Evolutionary conservation across 2,888 invertebrate genomes (phyloP), one percentile per base, ranked within the genome.

Genomic region (Matsumyia berberina): DNA sequence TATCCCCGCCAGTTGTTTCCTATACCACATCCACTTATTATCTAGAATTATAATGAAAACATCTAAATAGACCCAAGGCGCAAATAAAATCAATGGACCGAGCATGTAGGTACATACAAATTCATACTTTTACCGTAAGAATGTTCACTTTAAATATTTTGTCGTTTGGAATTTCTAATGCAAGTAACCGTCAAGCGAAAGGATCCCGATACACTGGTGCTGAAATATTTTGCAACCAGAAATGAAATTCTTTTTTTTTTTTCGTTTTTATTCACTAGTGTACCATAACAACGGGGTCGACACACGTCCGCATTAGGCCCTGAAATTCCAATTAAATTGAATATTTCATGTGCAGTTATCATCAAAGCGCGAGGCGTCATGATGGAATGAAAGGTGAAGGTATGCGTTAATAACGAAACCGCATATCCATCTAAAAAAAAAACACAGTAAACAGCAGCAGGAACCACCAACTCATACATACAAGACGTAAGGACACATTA

Each of bases 271-370:
- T 53, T 11, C 79, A 42, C 80, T 15, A 49, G 80, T 70, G 80
- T 60, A 53, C 24, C 70, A 76, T 80, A 80, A 79, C 37, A 67
- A 53, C 33, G 12, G 35, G 44, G 31, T 39, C 49, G 8, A 49
- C 39, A 3, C 33, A n/a, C 37, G 9, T 29, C n/a, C 9, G 8
- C 17, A 39, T 39, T 7, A 51, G 46, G 55, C 70, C 70, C 73
- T 66, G 82, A 72, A 87, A 86, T 80, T 76, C 82, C 82, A 86
- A 87, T 91, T 90, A 91, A 91, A 91, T 90, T 91, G 90, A 91
- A 91, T 91, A 85, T 85, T 85, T 85, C 80, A 85, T 85, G 69
- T 80, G 85, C 74, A 85, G 80, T 85, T 85, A 80, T 80, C 85
- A 79, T 83, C 83, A 51, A 70, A 85, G 55, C 74, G 85, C 74